Evolutionary conservation across 2,113 vertebrate genomes (phyloP).

Genomic region (Anoplopoma fimbria): DNA sequence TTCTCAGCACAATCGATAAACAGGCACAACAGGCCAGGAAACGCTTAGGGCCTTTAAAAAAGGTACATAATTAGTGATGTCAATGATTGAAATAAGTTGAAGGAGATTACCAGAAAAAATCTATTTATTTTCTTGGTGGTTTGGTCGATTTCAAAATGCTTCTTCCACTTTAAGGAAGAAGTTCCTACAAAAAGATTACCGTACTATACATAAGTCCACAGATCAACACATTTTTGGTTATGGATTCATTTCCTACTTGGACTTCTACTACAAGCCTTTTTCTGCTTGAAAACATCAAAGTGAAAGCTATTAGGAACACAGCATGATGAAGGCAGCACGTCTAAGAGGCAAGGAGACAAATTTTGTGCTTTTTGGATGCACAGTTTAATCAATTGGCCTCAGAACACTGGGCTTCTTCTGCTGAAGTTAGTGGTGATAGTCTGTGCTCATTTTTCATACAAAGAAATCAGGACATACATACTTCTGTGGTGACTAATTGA

Average conservation of each 20-base stretch:
- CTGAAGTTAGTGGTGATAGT: too few relatives aligned
- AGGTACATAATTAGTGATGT: conserved; percentile 50
- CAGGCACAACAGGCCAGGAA: conserved; percentile 32
- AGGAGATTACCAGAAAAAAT: conserved; percentile 53
- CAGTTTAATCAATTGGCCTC: too few relatives aligned
- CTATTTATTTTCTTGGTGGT: conserved; percentile 44
- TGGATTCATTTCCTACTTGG: background rate
- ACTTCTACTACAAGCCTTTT: too few relatives aligned
- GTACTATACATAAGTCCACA: too few relatives aligned
- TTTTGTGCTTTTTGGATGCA: too few relatives aligned
- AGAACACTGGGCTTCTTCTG: too few relatives aligned
- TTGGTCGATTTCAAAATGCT: background rate
- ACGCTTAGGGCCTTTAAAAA: conserved; percentile 49
- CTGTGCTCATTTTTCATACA: too few relatives aligned
- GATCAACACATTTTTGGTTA: conserved; percentile 3
- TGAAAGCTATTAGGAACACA: conserved; percentile 1
- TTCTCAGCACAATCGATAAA: conserved; percentile 52
- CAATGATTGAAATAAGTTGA: conserved; percentile 57
- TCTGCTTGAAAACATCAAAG: conserved; percentile 28
- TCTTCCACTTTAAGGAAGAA: too few relatives aligned
- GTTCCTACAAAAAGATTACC: too few relatives aligned
- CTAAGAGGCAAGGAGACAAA: too few relatives aligned
- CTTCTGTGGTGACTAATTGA: too few relatives aligned
- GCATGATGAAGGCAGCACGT: background rate
- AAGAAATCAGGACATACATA: too few relatives aligned